phyloP scores from a whole-genome alignment of 2,113 vertebrate species.

The Platichthys stellatus region DNA sequence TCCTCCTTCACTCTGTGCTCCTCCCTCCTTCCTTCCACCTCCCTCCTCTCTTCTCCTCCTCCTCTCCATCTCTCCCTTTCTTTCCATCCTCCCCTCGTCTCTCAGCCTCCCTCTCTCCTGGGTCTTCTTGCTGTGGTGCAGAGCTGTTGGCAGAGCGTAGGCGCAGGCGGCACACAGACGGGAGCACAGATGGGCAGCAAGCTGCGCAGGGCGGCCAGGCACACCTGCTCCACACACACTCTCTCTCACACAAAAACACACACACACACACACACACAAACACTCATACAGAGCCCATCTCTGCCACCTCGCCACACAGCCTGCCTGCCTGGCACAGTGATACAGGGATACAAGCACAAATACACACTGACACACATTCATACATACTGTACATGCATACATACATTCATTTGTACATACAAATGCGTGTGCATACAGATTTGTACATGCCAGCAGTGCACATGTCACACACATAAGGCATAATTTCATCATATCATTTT shows the following conservation, averaged over 20 bases:
- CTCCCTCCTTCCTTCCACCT: conserved; percentile 34
- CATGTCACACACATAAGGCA: neutral
- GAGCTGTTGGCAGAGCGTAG: conserved; percentile 82
- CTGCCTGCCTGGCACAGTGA: conserved; percentile 66
- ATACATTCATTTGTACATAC: conserved; percentile 18
- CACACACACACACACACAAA: conserved; percentile 43
- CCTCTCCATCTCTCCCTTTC: conserved; percentile 43
- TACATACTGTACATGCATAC: conserved; percentile 2
- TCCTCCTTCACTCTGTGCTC: conserved; percentile 29
- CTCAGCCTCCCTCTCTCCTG: conserved; percentile 77
- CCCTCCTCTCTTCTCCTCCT: conserved; percentile 29
- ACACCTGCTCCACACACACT: conserved; percentile 83
- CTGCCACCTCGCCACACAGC: conserved; percentile 73
- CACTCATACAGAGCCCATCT: conserved; percentile 55
- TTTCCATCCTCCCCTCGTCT: conserved; percentile 63
- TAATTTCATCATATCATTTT: neutral
- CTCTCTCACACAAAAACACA: conserved; percentile 47
- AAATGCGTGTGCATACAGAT: neutral
- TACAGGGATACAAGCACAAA: conserved; percentile 63
- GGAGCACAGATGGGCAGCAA: conserved; percentile 87
- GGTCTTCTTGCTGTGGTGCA: conserved; percentile 76
- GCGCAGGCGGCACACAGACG: conserved; percentile 84
- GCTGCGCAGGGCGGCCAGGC: conserved; percentile 82
- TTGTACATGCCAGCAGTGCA: neutral
- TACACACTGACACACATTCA: conserved; percentile 44